Percentiles rank a stretch among this genome's conserved stretches.
Conservation (phyloP, 2,888 invertebrate genomes). For the Cephonodes hylas region DNA sequence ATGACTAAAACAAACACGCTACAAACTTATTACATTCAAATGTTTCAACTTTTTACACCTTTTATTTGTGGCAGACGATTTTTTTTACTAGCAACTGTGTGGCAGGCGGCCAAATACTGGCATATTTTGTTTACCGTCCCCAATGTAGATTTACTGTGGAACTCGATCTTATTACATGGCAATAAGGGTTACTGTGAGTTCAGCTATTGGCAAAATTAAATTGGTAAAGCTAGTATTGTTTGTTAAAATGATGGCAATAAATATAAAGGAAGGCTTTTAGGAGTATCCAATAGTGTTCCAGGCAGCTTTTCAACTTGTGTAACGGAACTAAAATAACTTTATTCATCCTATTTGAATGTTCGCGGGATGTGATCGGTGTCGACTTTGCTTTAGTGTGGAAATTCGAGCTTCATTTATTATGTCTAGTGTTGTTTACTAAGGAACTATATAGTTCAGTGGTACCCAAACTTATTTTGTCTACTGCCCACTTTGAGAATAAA, state of each 20-base stretch:
- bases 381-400: not conserved
- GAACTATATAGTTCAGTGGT: too few relatives aligned
- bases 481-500: too few relatives aligned
- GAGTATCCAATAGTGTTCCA: conserved; percentile 56
- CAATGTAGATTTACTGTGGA: conserved; percentile 20
- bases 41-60: conserved; percentile 60
- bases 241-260: conserved; percentile 72
- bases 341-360: conserved; percentile 31
- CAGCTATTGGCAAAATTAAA: conserved; percentile 26
- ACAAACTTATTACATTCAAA: conserved; percentile 56
- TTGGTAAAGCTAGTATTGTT: conserved; percentile 56
- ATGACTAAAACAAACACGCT: conserved; percentile 20
- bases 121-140: conserved; percentile 29
- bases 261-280: conserved; percentile 62
- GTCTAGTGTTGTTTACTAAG: too few relatives aligned
- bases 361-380: conserved; percentile 19
- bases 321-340: conserved; percentile 28
- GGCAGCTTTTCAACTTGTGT: conserved; percentile 40
- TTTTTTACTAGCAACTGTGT: conserved; percentile 59
- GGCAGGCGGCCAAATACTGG: conserved; percentile 63
- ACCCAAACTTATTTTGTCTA: too few relatives aligned
- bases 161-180: conserved; percentile 34
- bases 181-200: conserved; percentile 28
- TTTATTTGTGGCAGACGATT: conserved; percentile 61
- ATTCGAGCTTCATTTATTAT: too few relatives aligned